Percentiles rank a stretch among this genome's conserved stretches.
phyloP scores from a whole-genome alignment of 2,888 invertebrate genomes.

The Melieria picta region DNA sequence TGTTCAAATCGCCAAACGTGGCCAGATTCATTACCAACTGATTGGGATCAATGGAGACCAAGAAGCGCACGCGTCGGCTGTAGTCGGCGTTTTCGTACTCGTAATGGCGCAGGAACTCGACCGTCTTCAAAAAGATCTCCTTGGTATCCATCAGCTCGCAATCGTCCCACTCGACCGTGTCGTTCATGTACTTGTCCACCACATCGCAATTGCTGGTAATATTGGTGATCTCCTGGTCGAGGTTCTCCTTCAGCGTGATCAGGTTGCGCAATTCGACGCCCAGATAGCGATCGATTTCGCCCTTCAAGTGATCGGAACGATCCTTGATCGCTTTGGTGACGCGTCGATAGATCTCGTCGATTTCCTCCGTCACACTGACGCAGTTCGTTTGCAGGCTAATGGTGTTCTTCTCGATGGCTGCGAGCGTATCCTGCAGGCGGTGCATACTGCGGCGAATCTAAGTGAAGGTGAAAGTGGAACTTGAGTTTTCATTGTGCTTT shows the following conservation, averaged over 20 bases:
- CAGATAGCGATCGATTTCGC: conserved; percentile 92
- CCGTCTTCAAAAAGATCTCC: conserved; percentile 94
- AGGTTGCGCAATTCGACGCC: conserved; percentile 87
- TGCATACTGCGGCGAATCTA: conserved; percentile 85
- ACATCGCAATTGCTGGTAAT: conserved; percentile 96
- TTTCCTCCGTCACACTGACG: conserved; percentile 89
- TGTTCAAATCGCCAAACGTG: conserved; percentile 90
- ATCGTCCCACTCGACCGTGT: conserved; percentile 91
- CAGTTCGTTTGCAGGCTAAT: conserved; percentile 89
- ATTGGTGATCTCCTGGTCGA: conserved; percentile 94
- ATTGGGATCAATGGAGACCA: conserved; percentile 92
- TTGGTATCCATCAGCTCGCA: conserved; percentile 94
- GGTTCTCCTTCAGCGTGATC: conserved; percentile 88
- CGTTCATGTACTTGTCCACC: conserved; percentile 93
- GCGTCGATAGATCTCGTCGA: conserved; percentile 90
- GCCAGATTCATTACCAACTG: conserved; percentile 88
- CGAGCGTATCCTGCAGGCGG: conserved; percentile 85
- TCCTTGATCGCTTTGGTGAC: conserved; percentile 90
- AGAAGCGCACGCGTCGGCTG: conserved; percentile 83
- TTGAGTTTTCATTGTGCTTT: not conserved
- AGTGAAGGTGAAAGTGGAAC: conserved; percentile 42
- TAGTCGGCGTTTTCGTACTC: conserved; percentile 94
- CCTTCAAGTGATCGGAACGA: conserved; percentile 85
- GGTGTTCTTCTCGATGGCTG: conserved; percentile 88
- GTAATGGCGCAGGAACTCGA: conserved; percentile 94